Conservation (phyloP, 2,113 vertebrate species). For the Nematolebias whitei region DNA sequence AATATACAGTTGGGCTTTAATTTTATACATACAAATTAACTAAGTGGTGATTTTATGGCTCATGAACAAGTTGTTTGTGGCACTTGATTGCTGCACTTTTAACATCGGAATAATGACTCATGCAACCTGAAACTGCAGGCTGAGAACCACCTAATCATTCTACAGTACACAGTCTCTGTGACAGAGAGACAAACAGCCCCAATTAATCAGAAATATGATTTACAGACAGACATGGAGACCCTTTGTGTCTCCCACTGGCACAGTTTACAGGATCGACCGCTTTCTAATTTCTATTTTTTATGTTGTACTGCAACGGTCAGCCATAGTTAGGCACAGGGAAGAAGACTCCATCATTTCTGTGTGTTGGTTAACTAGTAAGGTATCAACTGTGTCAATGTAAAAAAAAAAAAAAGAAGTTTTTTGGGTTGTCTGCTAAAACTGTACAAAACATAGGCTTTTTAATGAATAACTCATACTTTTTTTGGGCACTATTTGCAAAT, state of each 20-base stretch:
- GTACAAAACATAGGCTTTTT: neutral
- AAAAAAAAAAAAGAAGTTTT: no score
- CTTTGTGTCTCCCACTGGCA: no score
- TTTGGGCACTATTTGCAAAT: neutral
- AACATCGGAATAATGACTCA: slow-evolving; percentile 51
- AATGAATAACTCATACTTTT: no score
- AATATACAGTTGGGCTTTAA: neutral
- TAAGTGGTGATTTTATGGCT: neutral
- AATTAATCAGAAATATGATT: slow-evolving; percentile 35
- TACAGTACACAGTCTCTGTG: slow-evolving; percentile 31
- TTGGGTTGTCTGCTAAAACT: no score
- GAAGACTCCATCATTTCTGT: no score
- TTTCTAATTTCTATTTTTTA: no score
- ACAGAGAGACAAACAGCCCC: slow-evolving; percentile 7
- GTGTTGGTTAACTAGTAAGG: no score
- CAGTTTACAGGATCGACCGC: no score
- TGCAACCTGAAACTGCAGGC: slow-evolving; percentile 35
- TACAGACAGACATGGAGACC: slow-evolving; percentile 31
- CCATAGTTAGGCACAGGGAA: no score
- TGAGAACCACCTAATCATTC: slow-evolving; percentile 32
- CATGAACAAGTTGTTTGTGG: neutral
- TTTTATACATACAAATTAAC: neutral
- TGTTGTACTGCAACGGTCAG: no score
- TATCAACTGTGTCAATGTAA: no score
- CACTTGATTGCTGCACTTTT: slow-evolving; percentile 16